These are phyloP conservation scores for Botia kubotai DNA, from an alignment of 2,797 vertebrate species.

Conservation along the genomic window DNA sequence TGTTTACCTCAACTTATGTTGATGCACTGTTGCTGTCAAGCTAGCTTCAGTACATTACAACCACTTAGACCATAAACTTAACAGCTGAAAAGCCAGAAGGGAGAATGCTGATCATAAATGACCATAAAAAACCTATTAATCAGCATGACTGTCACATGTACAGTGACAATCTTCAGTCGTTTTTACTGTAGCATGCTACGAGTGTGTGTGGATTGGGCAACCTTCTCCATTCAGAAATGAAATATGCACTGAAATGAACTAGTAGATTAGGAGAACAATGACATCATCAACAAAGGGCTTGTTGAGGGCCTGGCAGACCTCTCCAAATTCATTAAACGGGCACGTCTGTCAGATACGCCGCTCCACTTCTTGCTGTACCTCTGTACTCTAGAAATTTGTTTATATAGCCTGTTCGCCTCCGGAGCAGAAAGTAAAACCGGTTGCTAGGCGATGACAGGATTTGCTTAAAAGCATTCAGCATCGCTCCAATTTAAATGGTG, in stretches of 20 bases:
- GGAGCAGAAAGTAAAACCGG: slow-evolving; percentile 5
- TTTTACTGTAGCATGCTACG: neutral
- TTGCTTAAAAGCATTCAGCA: slow-evolving; percentile 43
- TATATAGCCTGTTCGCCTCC: slow-evolving; percentile 39
- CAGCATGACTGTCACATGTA: slow-evolving; percentile 1
- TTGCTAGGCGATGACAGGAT: slow-evolving; percentile 47
- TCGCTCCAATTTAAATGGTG: slow-evolving; percentile 30
- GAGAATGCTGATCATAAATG: slow-evolving; percentile 23
- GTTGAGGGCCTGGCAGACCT: slow-evolving; percentile 6
- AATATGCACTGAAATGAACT: slow-evolving; percentile 2
- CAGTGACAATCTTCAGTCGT: slow-evolving; percentile 13
- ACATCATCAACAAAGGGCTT: slow-evolving; percentile 38
- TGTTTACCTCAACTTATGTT: slow-evolving; percentile 11
- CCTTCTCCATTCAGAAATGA: neutral
- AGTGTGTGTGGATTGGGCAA: slow-evolving; percentile 22
- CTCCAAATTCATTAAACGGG: too few relatives aligned
- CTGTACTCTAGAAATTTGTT: slow-evolving; percentile 28
- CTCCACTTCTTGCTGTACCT: slow-evolving; percentile 12
- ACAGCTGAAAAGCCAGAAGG: slow-evolving; percentile 36
- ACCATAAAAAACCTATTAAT: slow-evolving; percentile 14
- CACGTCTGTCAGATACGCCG: slow-evolving; percentile 4
- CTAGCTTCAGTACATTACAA: slow-evolving; percentile 18
- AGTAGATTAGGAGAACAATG: slow-evolving; percentile 22
- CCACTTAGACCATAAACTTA: slow-evolving; percentile 26
- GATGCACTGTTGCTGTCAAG: slow-evolving; percentile 11